Base-by-base conservation (phyloP, 2,797 vertebrate species). In the Simalia tracyae region DNA sequence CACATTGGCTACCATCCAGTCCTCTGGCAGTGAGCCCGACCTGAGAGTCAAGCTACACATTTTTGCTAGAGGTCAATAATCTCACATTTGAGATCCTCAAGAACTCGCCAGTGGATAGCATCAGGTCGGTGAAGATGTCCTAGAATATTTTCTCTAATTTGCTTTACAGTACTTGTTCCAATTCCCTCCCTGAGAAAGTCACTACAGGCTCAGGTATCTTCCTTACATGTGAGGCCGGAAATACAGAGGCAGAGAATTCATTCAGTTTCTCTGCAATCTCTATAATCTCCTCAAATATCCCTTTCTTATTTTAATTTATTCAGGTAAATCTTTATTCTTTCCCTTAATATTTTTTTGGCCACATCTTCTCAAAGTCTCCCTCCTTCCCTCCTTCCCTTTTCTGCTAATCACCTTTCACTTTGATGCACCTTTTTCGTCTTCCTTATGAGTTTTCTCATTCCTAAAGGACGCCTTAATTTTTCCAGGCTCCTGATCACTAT, bases 11-110 rank as follows among this genome's bases (percentile, higher is more conserved):
- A 46, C 36, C 42, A 46, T 46, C 76, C 76, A 81, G 76, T 46
- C 76, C 76, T 81, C 46, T 81, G 76, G 76, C 76, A 46, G 36
- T 46, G 76, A 81, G 42, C 76, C 76, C 76, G 46, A 81, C 4
- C 76, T 81, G 76, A 81, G 76, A 81, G 42, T 46, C 42, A 81
- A 81, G 76, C 46, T 46, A 46, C 76, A 81, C 46, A 81, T 81
- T 81, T 81, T 81, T 81, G 36, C 76, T 81, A 81, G 76, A 81
- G 76, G 76, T 81, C 76, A 81, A 81, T 81, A 81, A 81, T 81
- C 42, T 81, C 46, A 81, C 76, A 81, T 22, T 81, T 81, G 72
- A 46, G 72, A 81, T 81, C 72, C 10, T 81, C 46, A 81, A 81
- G 76, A 46, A 81, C 42, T 81, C 76, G 46, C 42, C 36, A 81